Evolutionary conservation across 1,140 invertebrate species (phyloP), one percentile per base, ranked within the genome.

Genomic region (Hestina assimilis): DNA sequence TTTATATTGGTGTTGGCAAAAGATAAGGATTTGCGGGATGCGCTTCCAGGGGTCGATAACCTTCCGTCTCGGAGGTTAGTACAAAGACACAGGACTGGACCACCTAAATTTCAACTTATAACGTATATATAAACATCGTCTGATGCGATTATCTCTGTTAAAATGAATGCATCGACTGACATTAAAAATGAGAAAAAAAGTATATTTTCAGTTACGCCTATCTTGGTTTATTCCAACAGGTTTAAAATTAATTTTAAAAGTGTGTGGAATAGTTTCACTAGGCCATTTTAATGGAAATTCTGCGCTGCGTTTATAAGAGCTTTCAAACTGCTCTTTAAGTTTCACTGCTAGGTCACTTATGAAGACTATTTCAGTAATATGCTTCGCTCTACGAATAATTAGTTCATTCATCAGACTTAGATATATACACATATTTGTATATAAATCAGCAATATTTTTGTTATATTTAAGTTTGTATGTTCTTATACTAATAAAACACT

Each of bases 11-110:
- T 59, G 46, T 53, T 53, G 60, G 47, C 46, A 59, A 55, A 65
- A 69, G 38, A 69, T 78, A 73, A 77, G 72, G 72, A 75, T 83
- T 76, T 65, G 69, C 77, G 63, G 70, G 74, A 78, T 76, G 65
- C 69, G 73, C 69, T 72, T 70, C 62, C 45, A 23, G 53, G 52
- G 79, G 75, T 79, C 69, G 68, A 59, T 59, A 66, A 71, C 70
- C 79, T 54, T 61, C 33, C 52, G 65, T 57, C 60, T 64, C 63
- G 59, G 64, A 77, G 68, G 73, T 76, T 80, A 72, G 67, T 74
- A 58, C 63, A 64, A 80, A 70, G 69, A 41, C 46, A 43, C 47
- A 56, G 53, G 47, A 55, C 47, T 12, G 15, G 26, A 17, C 29
- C 38, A 48, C 24, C 29, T 12, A 28, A 29, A 12, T 17, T 20